Conservation (phyloP, 1,140 invertebrate genomes). For the Drosophila setifemur region DNA sequence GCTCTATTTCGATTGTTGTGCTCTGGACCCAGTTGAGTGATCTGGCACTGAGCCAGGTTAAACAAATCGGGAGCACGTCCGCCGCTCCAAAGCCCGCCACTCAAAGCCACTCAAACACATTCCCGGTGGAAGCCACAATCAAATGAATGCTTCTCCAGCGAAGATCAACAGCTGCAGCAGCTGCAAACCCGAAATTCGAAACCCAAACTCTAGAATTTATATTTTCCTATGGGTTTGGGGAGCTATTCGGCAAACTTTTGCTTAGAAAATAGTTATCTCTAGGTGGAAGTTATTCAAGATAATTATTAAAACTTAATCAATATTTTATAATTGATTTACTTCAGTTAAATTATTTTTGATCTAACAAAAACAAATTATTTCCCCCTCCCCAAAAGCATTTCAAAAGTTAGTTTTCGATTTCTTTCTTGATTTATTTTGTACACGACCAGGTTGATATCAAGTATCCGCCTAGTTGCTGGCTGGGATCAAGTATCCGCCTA, state of each 20-base stretch:
- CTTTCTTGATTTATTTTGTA: conserved; percentile 21
- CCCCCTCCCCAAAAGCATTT: not conserved
- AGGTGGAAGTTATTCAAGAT: too few species aligned
- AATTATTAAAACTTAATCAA: too few species aligned
- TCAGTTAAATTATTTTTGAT: too few species aligned
- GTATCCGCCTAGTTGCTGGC: conserved; percentile 10
- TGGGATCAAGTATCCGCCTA: conserved; percentile 19
- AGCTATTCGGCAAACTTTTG: not conserved
- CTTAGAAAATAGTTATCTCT: too few species aligned
- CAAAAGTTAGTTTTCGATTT: not conserved
- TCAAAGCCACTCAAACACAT: conserved; percentile 28
- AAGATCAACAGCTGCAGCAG: conserved; percentile 14
- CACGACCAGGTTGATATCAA: conserved; percentile 28
- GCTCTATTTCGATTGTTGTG: not conserved
- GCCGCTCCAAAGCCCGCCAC: conserved; percentile 6
- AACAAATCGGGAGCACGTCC: conserved; percentile 39
- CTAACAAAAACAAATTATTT: too few species aligned
- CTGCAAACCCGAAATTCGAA: conserved; percentile 6
- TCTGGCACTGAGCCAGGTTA: conserved; percentile 8
- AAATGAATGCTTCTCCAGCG: conserved; percentile 1
- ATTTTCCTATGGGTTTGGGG: too few species aligned
- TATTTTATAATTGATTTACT: too few species aligned
- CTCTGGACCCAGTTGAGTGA: not conserved
- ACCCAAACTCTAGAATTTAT: not conserved
- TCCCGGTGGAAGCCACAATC: conserved; percentile 22